These are phyloP conservation scores for Penaeus monodon DNA, from an alignment of 2,888 invertebrate genomes.

Conservation along the genomic window DNA sequence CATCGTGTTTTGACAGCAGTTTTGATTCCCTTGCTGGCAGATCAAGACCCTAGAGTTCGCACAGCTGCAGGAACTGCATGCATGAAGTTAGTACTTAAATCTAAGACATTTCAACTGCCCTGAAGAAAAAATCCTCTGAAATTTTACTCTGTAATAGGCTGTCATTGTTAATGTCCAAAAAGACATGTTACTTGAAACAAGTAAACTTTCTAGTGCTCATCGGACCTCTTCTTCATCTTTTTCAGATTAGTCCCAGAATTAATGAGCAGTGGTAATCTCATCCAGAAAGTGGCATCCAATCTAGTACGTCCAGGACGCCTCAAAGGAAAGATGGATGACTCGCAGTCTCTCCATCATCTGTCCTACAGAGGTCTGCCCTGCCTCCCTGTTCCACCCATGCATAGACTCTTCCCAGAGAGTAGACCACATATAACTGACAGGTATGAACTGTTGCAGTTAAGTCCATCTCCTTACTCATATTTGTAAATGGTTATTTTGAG, in stretches of 20 bases:
- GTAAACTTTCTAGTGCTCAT: not conserved
- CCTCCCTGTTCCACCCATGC: conserved; percentile 43
- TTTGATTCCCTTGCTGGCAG: conserved; percentile 77
- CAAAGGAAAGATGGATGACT: conserved; percentile 1
- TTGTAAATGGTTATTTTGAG: too few species aligned
- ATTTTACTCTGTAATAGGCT: too few species aligned
- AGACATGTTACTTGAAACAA: not conserved
- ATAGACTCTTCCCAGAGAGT: conserved; percentile 35
- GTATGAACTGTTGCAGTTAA: not conserved
- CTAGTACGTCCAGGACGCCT: conserved; percentile 45
- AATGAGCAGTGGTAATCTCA: conserved; percentile 49
- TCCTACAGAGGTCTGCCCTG: conserved; percentile 42
- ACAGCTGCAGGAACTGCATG: conserved; percentile 79
- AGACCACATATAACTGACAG: conserved; percentile 11
- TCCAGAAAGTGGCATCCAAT: conserved; percentile 42
- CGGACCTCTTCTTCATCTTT: not conserved
- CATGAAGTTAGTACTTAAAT: conserved; percentile 72
- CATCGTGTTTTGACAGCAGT: conserved; percentile 75
- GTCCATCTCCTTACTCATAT: not conserved
- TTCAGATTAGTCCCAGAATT: conserved; percentile 56
- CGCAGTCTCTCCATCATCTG: conserved; percentile 20
- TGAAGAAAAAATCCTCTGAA: too few species aligned
- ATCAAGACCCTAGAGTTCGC: conserved; percentile 84
- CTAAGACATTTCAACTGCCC: too few species aligned
- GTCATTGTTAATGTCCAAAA: too few species aligned